Evolutionary conservation across 2,888 invertebrate species (phyloP).

Genomic region (Cryptocephalus moraei): DNA sequence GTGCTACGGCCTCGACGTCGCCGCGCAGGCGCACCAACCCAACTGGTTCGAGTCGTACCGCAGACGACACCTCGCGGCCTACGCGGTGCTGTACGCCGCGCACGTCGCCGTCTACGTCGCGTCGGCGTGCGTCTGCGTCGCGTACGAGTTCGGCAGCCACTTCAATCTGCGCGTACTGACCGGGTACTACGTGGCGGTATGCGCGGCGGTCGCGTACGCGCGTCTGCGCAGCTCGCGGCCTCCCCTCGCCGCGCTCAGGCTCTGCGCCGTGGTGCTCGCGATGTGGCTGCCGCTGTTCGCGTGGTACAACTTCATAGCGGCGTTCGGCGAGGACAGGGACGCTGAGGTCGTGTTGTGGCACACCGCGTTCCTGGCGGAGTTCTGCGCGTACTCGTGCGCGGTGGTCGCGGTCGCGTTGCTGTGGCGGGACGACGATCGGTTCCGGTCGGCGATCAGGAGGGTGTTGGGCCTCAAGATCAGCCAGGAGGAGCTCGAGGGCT

Average conservation of each 20-base stretch:
- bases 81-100: constrained; percentile 12
- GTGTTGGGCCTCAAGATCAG: too few species aligned
- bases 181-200: constrained; percentile 6
- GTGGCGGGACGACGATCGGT: constrained; percentile 10
- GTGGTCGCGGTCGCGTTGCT: constrained; percentile 7
- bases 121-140: constrained; percentile 13
- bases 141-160: constrained; percentile 5
- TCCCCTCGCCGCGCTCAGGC: constrained; percentile 1
- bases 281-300: constrained; percentile 12
- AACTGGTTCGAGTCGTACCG: constrained; percentile 12
- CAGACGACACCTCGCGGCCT: constrained; percentile 10
- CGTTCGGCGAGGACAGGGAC: constrained; percentile 3
- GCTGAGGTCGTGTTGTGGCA: constrained; percentile 12
- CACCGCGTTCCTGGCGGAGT: constrained; percentile 12
- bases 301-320: constrained; percentile 9
- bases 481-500: neutral
- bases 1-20: constrained; percentile 14
- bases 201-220: neutral
- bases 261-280: constrained; percentile 5
- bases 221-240: neutral
- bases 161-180: constrained; percentile 13
- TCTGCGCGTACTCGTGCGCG: constrained; percentile 9
- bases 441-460: constrained; percentile 10
- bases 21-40: constrained; percentile 7
- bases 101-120: constrained; percentile 12